Percentiles rank a stretch among this genome's conserved stretches.
These are phyloP conservation scores for Eubasilissa splendida DNA, from an alignment of 2,888 invertebrate genomes.

Conservation along the genomic window DNA sequence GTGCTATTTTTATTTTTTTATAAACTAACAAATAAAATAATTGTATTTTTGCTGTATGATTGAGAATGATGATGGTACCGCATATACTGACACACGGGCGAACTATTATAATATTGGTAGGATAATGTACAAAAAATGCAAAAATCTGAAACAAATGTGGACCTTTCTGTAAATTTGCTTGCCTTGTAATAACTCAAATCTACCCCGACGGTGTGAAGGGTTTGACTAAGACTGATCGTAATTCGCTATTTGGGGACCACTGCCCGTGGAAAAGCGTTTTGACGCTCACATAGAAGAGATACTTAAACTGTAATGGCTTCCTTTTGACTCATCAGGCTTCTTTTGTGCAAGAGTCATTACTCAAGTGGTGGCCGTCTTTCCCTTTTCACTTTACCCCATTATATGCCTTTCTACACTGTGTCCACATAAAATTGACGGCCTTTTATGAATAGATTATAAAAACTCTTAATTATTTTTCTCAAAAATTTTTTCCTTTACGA, in stretches of 20 bases:
- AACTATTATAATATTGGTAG: not conserved
- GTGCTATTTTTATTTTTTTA: too few relatives aligned
- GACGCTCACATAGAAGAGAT: not conserved
- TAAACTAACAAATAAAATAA: too few relatives aligned
- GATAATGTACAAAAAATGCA: not conserved
- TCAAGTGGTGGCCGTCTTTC: constrained; percentile 14
- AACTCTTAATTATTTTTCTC: too few relatives aligned
- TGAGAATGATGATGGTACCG: too few relatives aligned
- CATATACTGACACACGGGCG: too few relatives aligned
- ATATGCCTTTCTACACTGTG: too few relatives aligned
- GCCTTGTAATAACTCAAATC: too few relatives aligned
- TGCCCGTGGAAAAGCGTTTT: not conserved
- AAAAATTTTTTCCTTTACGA: too few relatives aligned
- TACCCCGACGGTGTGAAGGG: too few relatives aligned
- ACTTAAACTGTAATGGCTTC: constrained; percentile 30
- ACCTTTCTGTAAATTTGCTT: not conserved
- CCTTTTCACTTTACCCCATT: not conserved
- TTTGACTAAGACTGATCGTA: not conserved
- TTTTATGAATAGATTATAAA: too few relatives aligned
- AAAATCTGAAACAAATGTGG: not conserved
- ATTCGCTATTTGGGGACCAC: constrained; percentile 10
- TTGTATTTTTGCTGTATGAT: too few relatives aligned
- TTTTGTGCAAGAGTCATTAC: constrained; percentile 23
- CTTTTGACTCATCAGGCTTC: constrained; percentile 25
- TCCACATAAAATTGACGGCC: too few relatives aligned